These are phyloP conservation scores for Sciurus vulgaris DNA, from an alignment of 2,797 vertebrate genomes.

Conservation along the genomic window DNA sequence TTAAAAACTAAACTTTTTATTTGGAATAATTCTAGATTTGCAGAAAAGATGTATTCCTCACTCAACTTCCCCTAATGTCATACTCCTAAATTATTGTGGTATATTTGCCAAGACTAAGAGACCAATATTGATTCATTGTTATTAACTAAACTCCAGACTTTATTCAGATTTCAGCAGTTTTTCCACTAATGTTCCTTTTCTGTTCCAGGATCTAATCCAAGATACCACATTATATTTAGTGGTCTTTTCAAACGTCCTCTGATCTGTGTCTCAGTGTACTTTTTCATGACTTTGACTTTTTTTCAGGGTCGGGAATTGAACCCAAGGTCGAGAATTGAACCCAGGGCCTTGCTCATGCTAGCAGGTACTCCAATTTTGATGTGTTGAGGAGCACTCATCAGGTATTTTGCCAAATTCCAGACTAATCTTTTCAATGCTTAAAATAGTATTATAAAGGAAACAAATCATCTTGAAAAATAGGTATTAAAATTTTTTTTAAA, in stretches of 20 bases:
- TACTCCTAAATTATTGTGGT: not conserved
- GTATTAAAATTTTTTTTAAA: too few species aligned
- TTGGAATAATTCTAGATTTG: not conserved
- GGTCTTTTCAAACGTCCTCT: not conserved
- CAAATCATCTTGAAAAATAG: not conserved
- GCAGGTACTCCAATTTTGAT: too few species aligned
- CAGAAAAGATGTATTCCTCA: not conserved
- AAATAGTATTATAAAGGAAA: not conserved
- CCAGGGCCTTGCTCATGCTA: too few species aligned
- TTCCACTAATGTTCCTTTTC: not conserved
- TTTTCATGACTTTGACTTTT: slow-evolving; percentile 20
- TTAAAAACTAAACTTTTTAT: not conserved
- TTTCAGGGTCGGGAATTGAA: too few species aligned
- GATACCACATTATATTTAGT: not conserved
- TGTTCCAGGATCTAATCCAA: slow-evolving; percentile 14
- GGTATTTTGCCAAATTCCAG: slow-evolving; percentile 14
- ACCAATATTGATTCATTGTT: not conserved
- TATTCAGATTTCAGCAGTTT: slow-evolving; percentile 20
- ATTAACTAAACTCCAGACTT: not conserved
- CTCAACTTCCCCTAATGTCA: not conserved
- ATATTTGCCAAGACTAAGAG: slow-evolving; percentile 52
- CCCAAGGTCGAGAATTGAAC: too few species aligned
- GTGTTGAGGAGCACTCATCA: not conserved
- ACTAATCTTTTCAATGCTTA: not conserved
- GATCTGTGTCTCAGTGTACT: not conserved